Conservation (phyloP, 2,888 invertebrate species). For the Thecophora atra region DNA sequence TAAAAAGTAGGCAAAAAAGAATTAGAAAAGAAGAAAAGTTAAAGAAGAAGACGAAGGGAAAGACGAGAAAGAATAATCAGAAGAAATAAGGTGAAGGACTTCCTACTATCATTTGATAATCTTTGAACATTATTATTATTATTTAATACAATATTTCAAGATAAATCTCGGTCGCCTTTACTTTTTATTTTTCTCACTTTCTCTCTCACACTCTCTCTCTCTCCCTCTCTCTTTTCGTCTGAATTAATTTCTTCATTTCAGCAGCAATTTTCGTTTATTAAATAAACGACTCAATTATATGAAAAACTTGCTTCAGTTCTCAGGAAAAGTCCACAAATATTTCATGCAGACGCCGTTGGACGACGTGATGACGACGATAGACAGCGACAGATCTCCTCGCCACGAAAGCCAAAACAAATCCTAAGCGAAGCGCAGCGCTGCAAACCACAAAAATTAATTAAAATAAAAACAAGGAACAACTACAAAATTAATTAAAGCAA, state of each 20-base stretch:
- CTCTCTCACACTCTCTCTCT: background rate
- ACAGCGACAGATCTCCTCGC: conserved; percentile 30
- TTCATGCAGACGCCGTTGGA: background rate
- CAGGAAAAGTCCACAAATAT: background rate
- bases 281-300: background rate
- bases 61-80: too few species aligned
- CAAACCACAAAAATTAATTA: conserved; percentile 9
- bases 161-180: background rate
- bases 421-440: background rate
- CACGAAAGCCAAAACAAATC: background rate
- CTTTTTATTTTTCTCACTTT: background rate
- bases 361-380: too few species aligned
- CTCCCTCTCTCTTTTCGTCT: background rate
- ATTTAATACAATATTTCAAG: background rate
- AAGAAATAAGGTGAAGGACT: background rate
- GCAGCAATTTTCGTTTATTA: background rate
- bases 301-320: too few species aligned
- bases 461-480: conserved; percentile 32
- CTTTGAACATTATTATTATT: background rate
- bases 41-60: too few species aligned
- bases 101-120: background rate
- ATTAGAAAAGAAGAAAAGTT: background rate
- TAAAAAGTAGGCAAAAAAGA: background rate
- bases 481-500: background rate
- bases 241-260: background rate